phyloP scores from a whole-genome alignment of 2,113 vertebrate genomes.

The Sturnus vulgaris region DNA sequence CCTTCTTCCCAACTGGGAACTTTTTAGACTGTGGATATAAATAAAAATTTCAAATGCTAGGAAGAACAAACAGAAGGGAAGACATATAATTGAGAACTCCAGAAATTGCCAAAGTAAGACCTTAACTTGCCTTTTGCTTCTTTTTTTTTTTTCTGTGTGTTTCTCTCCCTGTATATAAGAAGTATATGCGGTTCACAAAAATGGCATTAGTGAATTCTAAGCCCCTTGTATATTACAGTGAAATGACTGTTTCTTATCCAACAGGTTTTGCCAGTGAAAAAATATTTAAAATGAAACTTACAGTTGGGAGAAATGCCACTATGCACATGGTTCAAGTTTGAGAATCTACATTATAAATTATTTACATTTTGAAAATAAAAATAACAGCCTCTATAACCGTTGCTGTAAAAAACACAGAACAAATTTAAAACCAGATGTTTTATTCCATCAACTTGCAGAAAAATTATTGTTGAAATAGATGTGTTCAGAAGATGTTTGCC shows the following conservation, averaged over 20 bases:
- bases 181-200: background rate
- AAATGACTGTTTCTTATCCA: background rate
- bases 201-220: background rate
- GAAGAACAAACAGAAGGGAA: background rate
- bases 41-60: background rate
- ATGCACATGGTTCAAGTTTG: background rate
- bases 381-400: background rate
- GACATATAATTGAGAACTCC: background rate
- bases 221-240: background rate
- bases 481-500: background rate
- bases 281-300: background rate
- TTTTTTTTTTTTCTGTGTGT: background rate
- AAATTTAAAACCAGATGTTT: background rate
- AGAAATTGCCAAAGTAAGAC: background rate
- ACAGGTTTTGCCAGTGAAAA: background rate
- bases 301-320: background rate
- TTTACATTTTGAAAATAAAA: background rate
- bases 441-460: background rate
- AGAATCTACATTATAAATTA: background rate
- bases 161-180: background rate
- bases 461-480: background rate
- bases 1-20: background rate
- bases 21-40: background rate
- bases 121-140: background rate
- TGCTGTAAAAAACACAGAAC: background rate